These are phyloP conservation scores for Heloderma charlesbogerti DNA, from an alignment of 2,113 vertebrate genomes.

Conservation along the genomic window DNA sequence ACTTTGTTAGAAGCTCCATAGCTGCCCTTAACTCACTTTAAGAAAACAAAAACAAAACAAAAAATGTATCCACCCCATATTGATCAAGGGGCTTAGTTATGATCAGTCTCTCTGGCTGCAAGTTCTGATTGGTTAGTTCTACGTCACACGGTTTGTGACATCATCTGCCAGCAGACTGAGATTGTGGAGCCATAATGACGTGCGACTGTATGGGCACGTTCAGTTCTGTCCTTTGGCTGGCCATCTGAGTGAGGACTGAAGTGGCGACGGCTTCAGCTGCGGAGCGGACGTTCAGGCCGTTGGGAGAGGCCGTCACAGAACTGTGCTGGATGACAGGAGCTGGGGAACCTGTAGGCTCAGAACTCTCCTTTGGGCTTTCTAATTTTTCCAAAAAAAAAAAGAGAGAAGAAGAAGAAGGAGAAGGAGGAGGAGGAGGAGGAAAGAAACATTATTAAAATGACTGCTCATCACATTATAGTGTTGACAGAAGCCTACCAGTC, in stretches of 20 bases:
- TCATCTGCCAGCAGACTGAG: slow-evolving; percentile 96
- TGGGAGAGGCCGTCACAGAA: slow-evolving; percentile 86
- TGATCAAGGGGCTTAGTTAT: slow-evolving; percentile 34
- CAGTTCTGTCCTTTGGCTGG: slow-evolving; percentile 89
- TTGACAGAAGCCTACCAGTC: not conserved
- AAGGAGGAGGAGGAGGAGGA: too few relatives aligned
- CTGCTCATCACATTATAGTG: rapidly evolving
- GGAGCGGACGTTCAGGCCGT: slow-evolving; percentile 89
- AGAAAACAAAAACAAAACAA: not conserved
- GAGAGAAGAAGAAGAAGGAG: not conserved
- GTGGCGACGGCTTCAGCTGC: slow-evolving; percentile 95
- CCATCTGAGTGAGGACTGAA: slow-evolving; percentile 95
- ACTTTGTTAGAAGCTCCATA: slow-evolving; percentile 54
- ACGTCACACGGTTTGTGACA: slow-evolving; percentile 68
- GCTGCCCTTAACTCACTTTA: slow-evolving; percentile 72
- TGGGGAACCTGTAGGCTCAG: slow-evolving; percentile 90
- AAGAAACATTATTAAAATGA: slow-evolving; percentile 32
- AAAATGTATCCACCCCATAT: slow-evolving; percentile 45
- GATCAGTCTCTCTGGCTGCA: slow-evolving; percentile 50
- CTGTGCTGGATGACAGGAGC: slow-evolving; percentile 95
- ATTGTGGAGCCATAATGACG: slow-evolving; percentile 91
- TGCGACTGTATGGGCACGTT: slow-evolving; percentile 80
- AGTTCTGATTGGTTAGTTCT: slow-evolving; percentile 56
- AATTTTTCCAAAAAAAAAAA: slow-evolving; percentile 11
- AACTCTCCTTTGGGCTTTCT: slow-evolving; percentile 92